Base-by-base conservation (phyloP, 2,888 invertebrate species). In the Eumerus sabulonum region DNA sequence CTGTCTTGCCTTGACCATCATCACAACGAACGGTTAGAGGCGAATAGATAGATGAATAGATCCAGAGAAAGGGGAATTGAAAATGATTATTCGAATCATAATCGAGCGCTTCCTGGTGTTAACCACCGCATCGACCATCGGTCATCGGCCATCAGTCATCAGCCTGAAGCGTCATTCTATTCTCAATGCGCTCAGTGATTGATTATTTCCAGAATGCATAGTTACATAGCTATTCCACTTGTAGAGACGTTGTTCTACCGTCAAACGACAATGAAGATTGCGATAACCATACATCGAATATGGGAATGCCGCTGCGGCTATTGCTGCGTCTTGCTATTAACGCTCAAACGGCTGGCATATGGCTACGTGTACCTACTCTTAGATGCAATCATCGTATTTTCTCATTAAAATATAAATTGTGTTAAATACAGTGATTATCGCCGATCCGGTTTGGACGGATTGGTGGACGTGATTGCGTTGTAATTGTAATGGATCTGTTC, bases 81-180 rank as follows among this genome's bases (percentile, higher is more conserved):
- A 42, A 19, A 67, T 60, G 71, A 36, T 59, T 59, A 53, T 72
- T 71, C 51, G 60, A 67, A 70, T 76, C 56, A 67, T 77, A 72
- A 77, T 77, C 67, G 63, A 72, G 57, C 48, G 67, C 62, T 77
- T 77, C 77, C 77, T 77, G 77, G 77, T 73, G 72, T 72, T 68
- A 77, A 77, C 72, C 63, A 72, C 63, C 44, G 13, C 42, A 62
- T 40, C 62, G 51, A 27, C 3, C 57, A 72, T 71, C 62, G 62
- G 67, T 42, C 14, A 9, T 48, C 40, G n/a, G 35, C 27, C 57
- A 72, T 71, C 62, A 67, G 67, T 42, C 14, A 9, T 48, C 40
- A 14, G 35, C 27, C 27, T 47, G 16, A 54, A 56, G 73, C 48
- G 48, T 19, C 60, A 60, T 73, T 60, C 73, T 67, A 44, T 36